A percentile compares a stretch with the other conserved stretches of the same genome.
phyloP scores from a whole-genome alignment of 2,888 invertebrate genomes.

The Brachypalpus laphriformis region DNA sequence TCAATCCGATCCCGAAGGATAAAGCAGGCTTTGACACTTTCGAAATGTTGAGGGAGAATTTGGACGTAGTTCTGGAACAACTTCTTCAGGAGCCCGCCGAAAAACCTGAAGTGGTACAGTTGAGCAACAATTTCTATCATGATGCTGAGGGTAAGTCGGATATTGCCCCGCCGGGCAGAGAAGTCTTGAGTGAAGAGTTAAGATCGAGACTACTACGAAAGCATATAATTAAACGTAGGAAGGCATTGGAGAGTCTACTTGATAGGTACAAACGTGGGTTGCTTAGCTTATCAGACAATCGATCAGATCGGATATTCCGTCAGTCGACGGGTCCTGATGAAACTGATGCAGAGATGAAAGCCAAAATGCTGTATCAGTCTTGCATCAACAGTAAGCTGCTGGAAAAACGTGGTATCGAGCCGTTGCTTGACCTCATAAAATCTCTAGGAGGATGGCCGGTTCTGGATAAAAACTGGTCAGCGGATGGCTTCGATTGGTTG shows the following conservation, averaged over 20 bases:
- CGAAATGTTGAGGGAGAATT: constrained; percentile 92
- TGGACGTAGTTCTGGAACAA: constrained; percentile 88
- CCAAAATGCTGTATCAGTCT: constrained; percentile 92
- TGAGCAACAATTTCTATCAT: constrained; percentile 75
- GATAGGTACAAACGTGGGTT: constrained; percentile 78
- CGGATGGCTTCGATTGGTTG: constrained; percentile 88
- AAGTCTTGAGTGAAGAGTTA: constrained; percentile 58
- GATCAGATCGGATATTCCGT: neutral
- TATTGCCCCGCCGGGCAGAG: constrained; percentile 61
- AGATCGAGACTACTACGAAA: constrained; percentile 76
- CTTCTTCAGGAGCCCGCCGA: constrained; percentile 84
- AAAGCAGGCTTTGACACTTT: constrained; percentile 95
- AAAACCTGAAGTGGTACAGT: constrained; percentile 61
- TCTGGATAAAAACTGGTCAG: constrained; percentile 86
- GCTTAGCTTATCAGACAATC: constrained; percentile 46
- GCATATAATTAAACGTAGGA: constrained; percentile 78
- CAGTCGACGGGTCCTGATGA: constrained; percentile 45
- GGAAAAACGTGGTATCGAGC: constrained; percentile 88
- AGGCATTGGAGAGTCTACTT: constrained; percentile 77
- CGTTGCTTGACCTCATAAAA: constrained; percentile 87
- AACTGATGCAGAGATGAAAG: constrained; percentile 89
- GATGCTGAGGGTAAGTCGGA: constrained; percentile 75
- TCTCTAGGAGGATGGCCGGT: constrained; percentile 96
- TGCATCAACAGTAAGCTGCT: constrained; percentile 92
- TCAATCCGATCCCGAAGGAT: constrained; percentile 94